Conservation (phyloP, 1,140 invertebrate genomes). For the Drosophila punjabiensis region DNA sequence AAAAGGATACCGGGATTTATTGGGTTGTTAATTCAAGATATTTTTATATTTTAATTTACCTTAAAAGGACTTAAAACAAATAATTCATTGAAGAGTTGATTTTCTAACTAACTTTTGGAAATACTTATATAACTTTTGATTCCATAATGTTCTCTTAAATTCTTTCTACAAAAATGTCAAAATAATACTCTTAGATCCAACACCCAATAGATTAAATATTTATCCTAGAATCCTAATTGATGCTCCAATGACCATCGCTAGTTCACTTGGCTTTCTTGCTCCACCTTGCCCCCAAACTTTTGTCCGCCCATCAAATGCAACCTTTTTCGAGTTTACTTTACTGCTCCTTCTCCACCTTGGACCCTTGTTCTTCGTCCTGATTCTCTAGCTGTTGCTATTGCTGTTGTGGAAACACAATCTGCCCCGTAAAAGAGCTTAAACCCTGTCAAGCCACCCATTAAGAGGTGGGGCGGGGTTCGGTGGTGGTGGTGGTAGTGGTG, state of each 20-base stretch:
- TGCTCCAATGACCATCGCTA: constrained; percentile 24
- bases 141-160: neutral
- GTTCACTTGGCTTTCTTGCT: constrained; percentile 30
- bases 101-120: neutral
- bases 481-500: neutral
- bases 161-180: neutral
- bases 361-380: constrained; percentile 35
- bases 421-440: constrained; percentile 83
- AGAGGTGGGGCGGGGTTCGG: constrained; percentile 40
- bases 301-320: constrained; percentile 42
- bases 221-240: constrained; percentile 23
- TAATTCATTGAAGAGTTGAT: neutral
- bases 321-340: constrained; percentile 60
- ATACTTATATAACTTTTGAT: neutral
- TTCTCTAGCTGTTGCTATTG: constrained; percentile 47
- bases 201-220: neutral
- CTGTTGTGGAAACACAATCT: constrained; percentile 79
- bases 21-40: too few relatives aligned
- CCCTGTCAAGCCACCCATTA: constrained; percentile 84
- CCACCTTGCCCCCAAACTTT: neutral
- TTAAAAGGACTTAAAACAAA: neutral
- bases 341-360: constrained; percentile 30
- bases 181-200: neutral
- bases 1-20: neutral
- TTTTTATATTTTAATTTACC: too few relatives aligned